Percentiles rank a stretch among this genome's conserved stretches.
phyloP scores from a whole-genome alignment of 2,888 invertebrate genomes.

The Trichacis sp. region DNA sequence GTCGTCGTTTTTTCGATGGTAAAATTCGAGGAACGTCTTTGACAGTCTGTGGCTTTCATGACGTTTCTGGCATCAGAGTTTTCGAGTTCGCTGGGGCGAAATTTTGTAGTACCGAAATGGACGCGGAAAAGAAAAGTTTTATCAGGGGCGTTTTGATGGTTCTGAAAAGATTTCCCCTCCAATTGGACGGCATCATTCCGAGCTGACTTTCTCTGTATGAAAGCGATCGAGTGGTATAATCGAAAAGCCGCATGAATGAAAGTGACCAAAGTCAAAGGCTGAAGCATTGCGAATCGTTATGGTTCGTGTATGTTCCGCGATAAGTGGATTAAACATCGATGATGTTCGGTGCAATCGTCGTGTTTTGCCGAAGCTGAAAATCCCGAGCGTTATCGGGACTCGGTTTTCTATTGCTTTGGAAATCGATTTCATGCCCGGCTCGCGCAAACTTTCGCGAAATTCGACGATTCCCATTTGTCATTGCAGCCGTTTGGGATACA shows the following conservation, averaged over 20 bases:
- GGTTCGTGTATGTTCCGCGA: constrained; percentile 37
- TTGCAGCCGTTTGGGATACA: background rate
- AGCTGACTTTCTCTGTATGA: background rate
- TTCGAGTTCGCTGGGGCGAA: background rate
- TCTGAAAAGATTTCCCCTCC: background rate
- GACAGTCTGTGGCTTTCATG: no score
- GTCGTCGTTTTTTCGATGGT: no score
- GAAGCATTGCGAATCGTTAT: constrained; percentile 21
- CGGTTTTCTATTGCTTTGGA: background rate
- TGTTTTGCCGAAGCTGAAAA: background rate
- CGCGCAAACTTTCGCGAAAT: background rate
- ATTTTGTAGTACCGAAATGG: background rate
- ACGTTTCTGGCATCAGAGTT: no score
- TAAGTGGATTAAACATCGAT: constrained; percentile 55
- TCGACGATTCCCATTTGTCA: background rate
- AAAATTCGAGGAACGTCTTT: no score
- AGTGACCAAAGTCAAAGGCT: constrained; percentile 27
- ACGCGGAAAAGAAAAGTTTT: background rate
- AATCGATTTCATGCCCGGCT: background rate
- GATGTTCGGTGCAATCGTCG: constrained; percentile 45
- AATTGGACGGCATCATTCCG: background rate
- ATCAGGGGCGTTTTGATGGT: background rate
- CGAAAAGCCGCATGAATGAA: constrained; percentile 19
- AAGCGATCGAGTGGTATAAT: background rate
- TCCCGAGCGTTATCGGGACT: constrained; percentile 1